Base-by-base conservation (phyloP, 2,888 invertebrate species). In the Agapetus fuscipes region DNA sequence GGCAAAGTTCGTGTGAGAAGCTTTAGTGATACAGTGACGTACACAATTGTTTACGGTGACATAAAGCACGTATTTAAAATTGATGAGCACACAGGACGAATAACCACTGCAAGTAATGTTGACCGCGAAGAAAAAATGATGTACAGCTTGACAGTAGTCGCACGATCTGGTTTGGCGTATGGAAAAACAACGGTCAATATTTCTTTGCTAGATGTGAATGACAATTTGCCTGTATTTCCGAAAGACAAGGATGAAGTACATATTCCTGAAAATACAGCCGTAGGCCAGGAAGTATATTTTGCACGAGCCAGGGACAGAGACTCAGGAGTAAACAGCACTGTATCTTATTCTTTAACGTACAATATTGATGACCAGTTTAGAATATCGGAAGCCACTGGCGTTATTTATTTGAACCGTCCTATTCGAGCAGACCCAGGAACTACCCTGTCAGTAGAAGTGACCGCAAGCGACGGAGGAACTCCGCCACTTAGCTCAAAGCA, bases 241-340 rank as follows among this genome's bases (percentile, higher is more conserved):
- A 77, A 79, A 53, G 84, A 83, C 48, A 80, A 78, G 53, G 86
- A 88, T 55, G 83, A 85, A 59, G 79, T 89, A 30, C 71, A 72
- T 45, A 71, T 95, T 41, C 74, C 80, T 11, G 94, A 94, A 67
- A 89, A 93, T 58, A 83, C 87, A 51, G 93, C 95, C 13, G 88
- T 94, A 24, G 94, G 94, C 1, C 89, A 91, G 61, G 90, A 94
- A 63, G 82, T 95, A 20, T 90, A 85, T 61, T 73, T 90, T 50
- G 86, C 91, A 1, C 74, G 84, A 53, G 95, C 94, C 1, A 72
- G 77, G 39, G 95, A 96, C 63, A 74, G 78, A 34, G 96, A 96
- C 60, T 79, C 83, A 1, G 93, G 90, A 5, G 77, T 80, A n/a
- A 95, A 95, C 59, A 83, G 90, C 53, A 75, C 83, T 29, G 74